phyloP scores from a whole-genome alignment of 2,888 invertebrate species.

The Empis livida region DNA sequence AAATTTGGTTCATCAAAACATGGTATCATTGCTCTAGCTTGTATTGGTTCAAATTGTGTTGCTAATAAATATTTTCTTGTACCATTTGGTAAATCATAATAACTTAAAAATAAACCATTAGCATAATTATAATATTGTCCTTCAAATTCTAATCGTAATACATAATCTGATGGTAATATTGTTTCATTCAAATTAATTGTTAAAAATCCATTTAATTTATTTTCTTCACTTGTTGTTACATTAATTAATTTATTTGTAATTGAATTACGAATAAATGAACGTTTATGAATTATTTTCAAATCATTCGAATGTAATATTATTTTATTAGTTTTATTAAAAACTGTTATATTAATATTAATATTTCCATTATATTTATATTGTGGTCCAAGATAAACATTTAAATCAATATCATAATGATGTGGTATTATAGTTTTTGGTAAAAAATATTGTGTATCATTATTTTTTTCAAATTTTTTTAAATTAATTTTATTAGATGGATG shows the following conservation, averaged over 20 bases:
- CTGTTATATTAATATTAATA: conserved; percentile 1
- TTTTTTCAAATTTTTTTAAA: no score
- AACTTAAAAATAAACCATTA: conserved; percentile 3
- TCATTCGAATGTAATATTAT: conserved; percentile 2
- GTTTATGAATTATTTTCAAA: not conserved
- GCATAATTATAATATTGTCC: not conserved
- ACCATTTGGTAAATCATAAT: not conserved
- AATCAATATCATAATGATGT: not conserved
- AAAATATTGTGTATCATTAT: not conserved
- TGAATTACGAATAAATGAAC: not conserved
- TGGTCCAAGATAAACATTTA: not conserved
- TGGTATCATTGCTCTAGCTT: conserved; percentile 49
- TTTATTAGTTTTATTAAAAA: not conserved
- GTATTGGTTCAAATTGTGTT: conserved; percentile 47
- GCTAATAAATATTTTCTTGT: conserved; percentile 25
- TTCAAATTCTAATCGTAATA: not conserved
- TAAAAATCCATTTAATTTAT: not conserved
- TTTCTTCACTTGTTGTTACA: not conserved
- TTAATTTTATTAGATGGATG: no score
- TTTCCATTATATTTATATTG: not conserved
- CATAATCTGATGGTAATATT: not conserved
- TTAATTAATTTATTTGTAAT: not conserved
- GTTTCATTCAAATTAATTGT: not conserved
- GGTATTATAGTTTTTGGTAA: conserved; percentile 5
- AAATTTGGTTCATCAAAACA: conserved; percentile 54